Evolutionary conservation across 2,888 invertebrate genomes (phyloP).

Genomic region (Cataglyphis rosenhaueri): DNA sequence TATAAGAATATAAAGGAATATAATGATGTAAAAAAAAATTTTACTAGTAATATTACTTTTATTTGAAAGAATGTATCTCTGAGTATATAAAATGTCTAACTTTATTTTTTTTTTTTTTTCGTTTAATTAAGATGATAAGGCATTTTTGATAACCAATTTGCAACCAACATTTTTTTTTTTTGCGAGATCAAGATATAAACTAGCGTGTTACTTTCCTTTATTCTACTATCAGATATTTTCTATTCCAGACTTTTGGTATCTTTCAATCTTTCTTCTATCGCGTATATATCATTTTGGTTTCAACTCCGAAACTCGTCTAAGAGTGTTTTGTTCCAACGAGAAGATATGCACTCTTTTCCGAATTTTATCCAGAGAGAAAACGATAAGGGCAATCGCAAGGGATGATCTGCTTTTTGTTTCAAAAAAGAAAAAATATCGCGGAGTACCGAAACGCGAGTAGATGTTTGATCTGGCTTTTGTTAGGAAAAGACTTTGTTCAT

Average conservation of each 20-base stretch:
- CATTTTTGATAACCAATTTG: background rate
- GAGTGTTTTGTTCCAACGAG: conserved; percentile 34
- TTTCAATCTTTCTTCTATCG: conserved; percentile 33
- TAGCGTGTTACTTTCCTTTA: background rate
- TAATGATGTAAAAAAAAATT: background rate
- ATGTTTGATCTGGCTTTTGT: conserved; percentile 10
- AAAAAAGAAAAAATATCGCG: conserved; percentile 14
- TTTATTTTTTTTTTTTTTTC: background rate
- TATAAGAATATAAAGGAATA: too few relatives aligned
- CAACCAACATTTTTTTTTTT: background rate
- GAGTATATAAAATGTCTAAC: background rate
- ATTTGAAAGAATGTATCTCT: background rate
- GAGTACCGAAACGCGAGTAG: background rate
- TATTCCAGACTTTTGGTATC: conserved; percentile 4
- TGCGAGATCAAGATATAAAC: background rate
- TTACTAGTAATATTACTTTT: background rate
- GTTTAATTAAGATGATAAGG: background rate
- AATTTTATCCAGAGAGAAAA: conserved; percentile 41
- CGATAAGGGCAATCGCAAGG: background rate
- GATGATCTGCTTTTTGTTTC: conserved; percentile 22
- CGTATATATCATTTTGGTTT: conserved; percentile 15
- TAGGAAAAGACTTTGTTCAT: background rate
- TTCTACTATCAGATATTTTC: background rate
- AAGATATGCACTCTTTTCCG: conserved; percentile 1
- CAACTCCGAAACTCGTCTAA: conserved; percentile 21